A percentile compares a stretch with the other conserved stretches of the same genome.
These are phyloP conservation scores for Cotesia typhae DNA, from an alignment of 1,140 invertebrate genomes.

Conservation along the genomic window DNA sequence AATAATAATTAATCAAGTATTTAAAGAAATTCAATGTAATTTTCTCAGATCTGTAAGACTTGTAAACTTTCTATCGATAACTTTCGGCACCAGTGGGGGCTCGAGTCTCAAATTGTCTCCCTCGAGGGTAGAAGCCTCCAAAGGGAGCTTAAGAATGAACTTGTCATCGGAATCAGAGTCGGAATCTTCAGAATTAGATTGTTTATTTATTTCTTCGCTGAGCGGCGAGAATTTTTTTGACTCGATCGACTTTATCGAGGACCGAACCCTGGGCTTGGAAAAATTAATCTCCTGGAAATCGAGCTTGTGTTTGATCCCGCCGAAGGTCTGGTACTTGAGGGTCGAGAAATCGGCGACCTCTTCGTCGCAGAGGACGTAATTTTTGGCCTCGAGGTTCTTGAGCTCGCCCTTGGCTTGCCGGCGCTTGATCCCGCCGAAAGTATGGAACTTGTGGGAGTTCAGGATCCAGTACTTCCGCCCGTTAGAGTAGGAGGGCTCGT, in stretches of 20 bases:
- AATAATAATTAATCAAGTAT: conserved; percentile 1
- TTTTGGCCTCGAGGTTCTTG: conserved; percentile 25
- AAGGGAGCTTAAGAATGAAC: conserved; percentile 7
- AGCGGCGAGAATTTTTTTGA: too few relatives aligned
- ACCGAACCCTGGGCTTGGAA: conserved; percentile 34
- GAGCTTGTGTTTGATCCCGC: conserved; percentile 48
- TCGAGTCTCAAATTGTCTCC: conserved; percentile 45
- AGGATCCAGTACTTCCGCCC: conserved; percentile 46
- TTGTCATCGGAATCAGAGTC: conserved; percentile 10
- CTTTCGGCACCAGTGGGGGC: conserved; percentile 52
- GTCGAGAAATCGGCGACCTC: conserved; percentile 35
- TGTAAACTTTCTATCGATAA: conserved; percentile 53
- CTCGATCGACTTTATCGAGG: conserved; percentile 14
- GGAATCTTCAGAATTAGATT: too few relatives aligned
- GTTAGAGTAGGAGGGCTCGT: conserved; percentile 20
- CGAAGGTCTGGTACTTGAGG: conserved; percentile 52
- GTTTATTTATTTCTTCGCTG: too few relatives aligned
- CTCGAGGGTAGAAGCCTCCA: neutral
- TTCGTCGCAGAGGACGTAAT: conserved; percentile 9
- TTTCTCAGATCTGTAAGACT: conserved; percentile 47
- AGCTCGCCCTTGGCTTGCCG: conserved; percentile 15
- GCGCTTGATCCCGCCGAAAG: conserved; percentile 51
- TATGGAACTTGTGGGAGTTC: conserved; percentile 47
- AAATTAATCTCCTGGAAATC: conserved; percentile 32
- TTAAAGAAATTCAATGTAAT: conserved; percentile 1